phyloP scores from a whole-genome alignment of 2,888 invertebrate species.

The Leptopilina myrica region DNA sequence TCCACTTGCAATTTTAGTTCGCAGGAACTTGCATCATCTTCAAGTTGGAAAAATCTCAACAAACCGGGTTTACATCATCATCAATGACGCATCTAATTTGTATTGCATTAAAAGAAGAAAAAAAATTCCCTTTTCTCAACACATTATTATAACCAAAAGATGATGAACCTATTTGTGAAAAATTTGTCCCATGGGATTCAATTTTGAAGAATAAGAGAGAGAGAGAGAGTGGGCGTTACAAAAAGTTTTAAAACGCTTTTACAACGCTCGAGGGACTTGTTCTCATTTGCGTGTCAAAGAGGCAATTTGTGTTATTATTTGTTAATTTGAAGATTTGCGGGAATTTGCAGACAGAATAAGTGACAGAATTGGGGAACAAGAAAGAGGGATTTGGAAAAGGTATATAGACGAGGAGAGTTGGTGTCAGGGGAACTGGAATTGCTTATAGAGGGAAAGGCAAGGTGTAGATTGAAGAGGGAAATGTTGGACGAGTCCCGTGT shows the following conservation, averaged over 20 bases:
- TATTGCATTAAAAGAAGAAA: not conserved
- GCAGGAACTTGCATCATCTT: slow-evolving; percentile 35
- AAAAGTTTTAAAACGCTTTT: slow-evolving; percentile 56
- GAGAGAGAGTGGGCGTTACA: slow-evolving; percentile 47
- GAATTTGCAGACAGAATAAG: slow-evolving; percentile 41
- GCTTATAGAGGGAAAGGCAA: slow-evolving; percentile 36
- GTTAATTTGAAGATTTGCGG: slow-evolving; percentile 69
- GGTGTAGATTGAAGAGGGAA: slow-evolving; percentile 39
- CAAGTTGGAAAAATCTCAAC: slow-evolving; percentile 19
- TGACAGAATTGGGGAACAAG: slow-evolving; percentile 50
- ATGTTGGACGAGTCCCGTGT: not conserved
- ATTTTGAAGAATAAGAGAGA: slow-evolving; percentile 1
- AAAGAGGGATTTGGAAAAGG: slow-evolving; percentile 55
- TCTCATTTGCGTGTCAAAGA: slow-evolving; percentile 58
- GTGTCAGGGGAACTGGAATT: slow-evolving; percentile 52
- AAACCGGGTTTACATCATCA: slow-evolving; percentile 22
- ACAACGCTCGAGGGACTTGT: slow-evolving; percentile 61
- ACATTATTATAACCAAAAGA: too few species aligned
- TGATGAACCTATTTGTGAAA: not conserved
- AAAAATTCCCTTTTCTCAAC: slow-evolving; percentile 44
- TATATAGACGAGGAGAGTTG: slow-evolving; percentile 47
- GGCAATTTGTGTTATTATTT: slow-evolving; percentile 69
- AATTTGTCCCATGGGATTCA: slow-evolving; percentile 46
- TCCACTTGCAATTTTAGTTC: slow-evolving; percentile 14
- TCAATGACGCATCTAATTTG: slow-evolving; percentile 26